phyloP scores from a whole-genome alignment of 2,113 vertebrate genomes.

The Clupea harengus region DNA sequence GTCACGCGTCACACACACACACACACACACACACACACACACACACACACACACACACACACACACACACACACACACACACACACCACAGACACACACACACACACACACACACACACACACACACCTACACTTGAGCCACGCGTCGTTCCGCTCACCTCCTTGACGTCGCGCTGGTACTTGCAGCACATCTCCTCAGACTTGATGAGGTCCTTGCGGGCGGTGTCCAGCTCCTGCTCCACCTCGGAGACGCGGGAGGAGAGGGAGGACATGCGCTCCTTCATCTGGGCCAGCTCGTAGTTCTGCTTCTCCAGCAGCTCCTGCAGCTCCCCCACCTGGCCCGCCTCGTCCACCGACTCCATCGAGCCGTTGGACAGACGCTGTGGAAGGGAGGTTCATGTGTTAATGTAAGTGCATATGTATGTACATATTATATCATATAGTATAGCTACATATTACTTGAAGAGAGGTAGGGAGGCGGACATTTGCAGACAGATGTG shows the following conservation, averaged over 20 bases:
- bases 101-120: not conserved
- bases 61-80: no score
- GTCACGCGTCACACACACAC: no score
- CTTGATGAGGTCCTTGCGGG: slow-evolving; percentile 96
- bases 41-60: no score
- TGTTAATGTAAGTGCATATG: no score
- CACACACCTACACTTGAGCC: not conserved
- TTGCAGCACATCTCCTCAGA: slow-evolving; percentile 97
- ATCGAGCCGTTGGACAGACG: slow-evolving; percentile 93
- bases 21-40: no score
- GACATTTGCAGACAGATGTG: not conserved
- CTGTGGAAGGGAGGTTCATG: slow-evolving; percentile 59
- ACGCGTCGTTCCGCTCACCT: slow-evolving; percentile 73
- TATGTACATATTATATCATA: no score
- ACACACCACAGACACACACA: no score
- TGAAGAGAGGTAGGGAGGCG: no score
- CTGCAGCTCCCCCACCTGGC: slow-evolving; percentile 94
- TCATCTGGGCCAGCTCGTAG: slow-evolving; percentile 98
- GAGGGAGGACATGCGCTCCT: slow-evolving; percentile 92
- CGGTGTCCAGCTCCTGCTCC: slow-evolving; percentile 94
- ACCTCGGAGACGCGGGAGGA: slow-evolving; percentile 94
- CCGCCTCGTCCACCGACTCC: slow-evolving; percentile 89
- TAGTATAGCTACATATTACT: not conserved
- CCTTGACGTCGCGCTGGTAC: slow-evolving; percentile 97
- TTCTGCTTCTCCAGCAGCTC: slow-evolving; percentile 97